These are phyloP conservation scores for Balaenoptera acutorostrata DNA, from an alignment of 2,113 vertebrate genomes.

Conservation along the genomic window DNA sequence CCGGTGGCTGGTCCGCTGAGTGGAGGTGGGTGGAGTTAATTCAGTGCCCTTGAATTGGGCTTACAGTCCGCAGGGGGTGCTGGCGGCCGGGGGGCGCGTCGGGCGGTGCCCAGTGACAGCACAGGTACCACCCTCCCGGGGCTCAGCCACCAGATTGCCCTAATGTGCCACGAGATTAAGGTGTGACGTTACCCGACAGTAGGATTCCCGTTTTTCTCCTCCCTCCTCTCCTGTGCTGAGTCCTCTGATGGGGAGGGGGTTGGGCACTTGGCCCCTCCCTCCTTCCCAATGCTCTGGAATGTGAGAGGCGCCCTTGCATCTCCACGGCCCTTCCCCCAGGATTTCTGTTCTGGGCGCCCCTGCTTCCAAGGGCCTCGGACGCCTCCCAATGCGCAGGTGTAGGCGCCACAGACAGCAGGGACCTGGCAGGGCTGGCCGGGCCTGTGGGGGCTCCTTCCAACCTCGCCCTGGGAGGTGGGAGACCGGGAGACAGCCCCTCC, in stretches of 20 bases:
- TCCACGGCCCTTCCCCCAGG: neutral
- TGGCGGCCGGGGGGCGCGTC: slow-evolving; percentile 43
- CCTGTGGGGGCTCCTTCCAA: neutral
- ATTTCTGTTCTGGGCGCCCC: neutral
- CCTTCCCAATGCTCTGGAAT: neutral
- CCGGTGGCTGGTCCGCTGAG: slow-evolving; percentile 53
- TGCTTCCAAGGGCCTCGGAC: neutral
- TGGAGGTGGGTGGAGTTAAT: slow-evolving; percentile 70
- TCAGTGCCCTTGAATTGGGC: slow-evolving; percentile 70
- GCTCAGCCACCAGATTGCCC: slow-evolving; percentile 69
- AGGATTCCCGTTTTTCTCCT: slow-evolving; percentile 59
- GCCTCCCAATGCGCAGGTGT: too few relatives aligned
- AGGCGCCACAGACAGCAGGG: neutral
- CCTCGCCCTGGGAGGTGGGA: neutral
- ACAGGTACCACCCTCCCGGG: slow-evolving; percentile 17
- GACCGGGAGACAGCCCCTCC: too few relatives aligned
- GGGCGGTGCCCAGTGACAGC: slow-evolving; percentile 45
- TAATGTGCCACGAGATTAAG: slow-evolving; percentile 81
- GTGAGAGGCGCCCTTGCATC: neutral
- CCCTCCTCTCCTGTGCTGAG: neutral
- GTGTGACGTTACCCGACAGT: slow-evolving; percentile 65
- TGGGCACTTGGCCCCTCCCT: neutral
- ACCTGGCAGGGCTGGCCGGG: neutral
- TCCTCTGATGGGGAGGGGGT: slow-evolving; percentile 10
- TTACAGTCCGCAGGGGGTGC: slow-evolving; percentile 69